Evolutionary conservation across 2,797 vertebrate genomes (phyloP).

Genomic region (Limosa lapponica): DNA sequence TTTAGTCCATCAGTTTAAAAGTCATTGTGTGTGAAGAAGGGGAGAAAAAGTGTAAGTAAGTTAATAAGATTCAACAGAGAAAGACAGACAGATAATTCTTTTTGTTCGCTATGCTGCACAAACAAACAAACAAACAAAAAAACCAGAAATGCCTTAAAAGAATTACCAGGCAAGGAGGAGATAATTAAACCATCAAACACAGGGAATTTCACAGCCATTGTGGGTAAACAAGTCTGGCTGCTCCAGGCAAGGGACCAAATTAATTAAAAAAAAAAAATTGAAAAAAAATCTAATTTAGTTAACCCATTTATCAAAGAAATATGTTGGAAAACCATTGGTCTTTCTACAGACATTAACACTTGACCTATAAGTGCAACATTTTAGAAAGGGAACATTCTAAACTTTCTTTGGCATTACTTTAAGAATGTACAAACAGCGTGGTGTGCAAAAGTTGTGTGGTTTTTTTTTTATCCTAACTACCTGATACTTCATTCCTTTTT

Average conservation of each 20-base stretch:
- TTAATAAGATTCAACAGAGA: background rate
- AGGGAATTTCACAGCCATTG: background rate
- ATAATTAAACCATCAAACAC: constrained; percentile 47
- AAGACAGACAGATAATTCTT: background rate
- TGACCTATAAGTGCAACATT: background rate
- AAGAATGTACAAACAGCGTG: background rate
- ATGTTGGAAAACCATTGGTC: background rate
- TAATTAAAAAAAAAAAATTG: constrained; percentile 4
- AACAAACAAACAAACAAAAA: background rate
- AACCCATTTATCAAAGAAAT: constrained; percentile 12
- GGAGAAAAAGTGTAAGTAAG: background rate
- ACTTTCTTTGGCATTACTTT: background rate
- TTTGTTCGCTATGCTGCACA: background rate
- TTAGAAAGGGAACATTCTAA: background rate
- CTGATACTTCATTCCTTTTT: background rate
- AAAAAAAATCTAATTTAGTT: background rate
- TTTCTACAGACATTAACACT: background rate
- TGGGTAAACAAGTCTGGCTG: constrained; percentile 33
- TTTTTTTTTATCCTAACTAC: background rate
- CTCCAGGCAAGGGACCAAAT: constrained; percentile 31
- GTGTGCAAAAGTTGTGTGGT: background rate
- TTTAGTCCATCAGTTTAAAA: background rate
- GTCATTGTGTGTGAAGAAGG: background rate
- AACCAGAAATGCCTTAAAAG: background rate
- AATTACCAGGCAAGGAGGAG: constrained; percentile 33